Conservation (phyloP, 2,888 invertebrate genomes). For the Ormyrus labotus region DNA sequence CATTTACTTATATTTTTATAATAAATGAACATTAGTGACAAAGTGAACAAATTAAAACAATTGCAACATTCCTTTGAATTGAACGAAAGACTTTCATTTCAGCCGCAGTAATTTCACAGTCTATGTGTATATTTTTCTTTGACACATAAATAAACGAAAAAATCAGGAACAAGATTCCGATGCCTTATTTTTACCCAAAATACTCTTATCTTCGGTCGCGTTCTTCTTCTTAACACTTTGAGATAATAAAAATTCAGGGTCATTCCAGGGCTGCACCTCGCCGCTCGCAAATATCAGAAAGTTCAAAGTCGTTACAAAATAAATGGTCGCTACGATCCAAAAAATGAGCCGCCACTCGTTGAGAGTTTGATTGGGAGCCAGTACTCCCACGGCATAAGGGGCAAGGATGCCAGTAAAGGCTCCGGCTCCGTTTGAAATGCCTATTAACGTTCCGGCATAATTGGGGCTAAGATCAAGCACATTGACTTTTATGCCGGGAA, state of each 20-base stretch:
- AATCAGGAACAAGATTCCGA: neutral
- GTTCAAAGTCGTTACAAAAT: constrained; percentile 80
- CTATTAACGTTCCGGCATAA: constrained; percentile 72
- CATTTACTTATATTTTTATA: too few species aligned
- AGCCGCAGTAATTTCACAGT: too few species aligned
- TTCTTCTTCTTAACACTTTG: neutral
- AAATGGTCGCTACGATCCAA: constrained; percentile 84
- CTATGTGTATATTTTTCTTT: too few species aligned
- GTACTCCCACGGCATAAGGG: constrained; percentile 80
- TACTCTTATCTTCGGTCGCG: neutral
- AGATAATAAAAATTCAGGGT: constrained; percentile 67
- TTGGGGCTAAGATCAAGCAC: constrained; percentile 72
- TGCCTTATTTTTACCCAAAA: neutral
- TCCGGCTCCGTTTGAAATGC: constrained; percentile 78
- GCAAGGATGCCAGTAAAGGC: constrained; percentile 83
- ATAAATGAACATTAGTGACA: too few species aligned
- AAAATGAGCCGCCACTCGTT: constrained; percentile 83
- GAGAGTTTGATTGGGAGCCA: constrained; percentile 77
- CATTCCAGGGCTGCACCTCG: constrained; percentile 85
- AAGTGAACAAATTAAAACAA: too few species aligned
- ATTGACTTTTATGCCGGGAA: constrained; percentile 72
- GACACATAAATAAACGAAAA: too few species aligned
- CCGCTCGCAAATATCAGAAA: constrained; percentile 84
- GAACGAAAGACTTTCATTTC: too few species aligned
- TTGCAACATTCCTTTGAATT: too few species aligned